Percentiles rank a stretch among this genome's conserved stretches.
phyloP scores from a whole-genome alignment of 2,888 invertebrate species.

The Bugulina stolonifera region DNA sequence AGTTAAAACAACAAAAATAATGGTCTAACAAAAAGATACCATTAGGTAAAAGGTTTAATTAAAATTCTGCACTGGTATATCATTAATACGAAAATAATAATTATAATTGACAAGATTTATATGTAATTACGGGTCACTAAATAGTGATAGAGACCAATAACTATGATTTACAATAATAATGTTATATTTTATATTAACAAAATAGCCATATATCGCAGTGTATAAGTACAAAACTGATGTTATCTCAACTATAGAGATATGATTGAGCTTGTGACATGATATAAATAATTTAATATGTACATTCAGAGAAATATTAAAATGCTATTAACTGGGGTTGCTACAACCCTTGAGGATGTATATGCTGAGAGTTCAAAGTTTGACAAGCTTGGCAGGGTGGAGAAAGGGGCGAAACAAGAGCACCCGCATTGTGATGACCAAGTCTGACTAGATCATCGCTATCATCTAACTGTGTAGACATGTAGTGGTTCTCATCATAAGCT shows the following conservation, averaged over 20 bases:
- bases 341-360: neutral
- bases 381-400: neutral
- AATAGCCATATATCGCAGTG: too few relatives aligned
- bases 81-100: neutral
- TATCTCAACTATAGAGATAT: neutral
- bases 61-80: neutral
- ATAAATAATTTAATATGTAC: neutral
- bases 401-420: neutral
- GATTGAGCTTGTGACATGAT: neutral
- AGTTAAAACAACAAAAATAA: neutral
- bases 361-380: neutral
- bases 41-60: neutral
- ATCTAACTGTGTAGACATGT: constrained; percentile 24
- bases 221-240: too few relatives aligned
- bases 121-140: too few relatives aligned
- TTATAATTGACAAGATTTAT: too few relatives aligned
- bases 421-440: constrained; percentile 5
- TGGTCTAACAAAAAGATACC: neutral
- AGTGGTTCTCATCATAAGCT: constrained; percentile 26
- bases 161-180: neutral
- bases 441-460: constrained; percentile 15
- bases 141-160: too few relatives aligned
- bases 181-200: too few relatives aligned
- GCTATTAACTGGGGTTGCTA: too few relatives aligned
- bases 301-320: neutral